phyloP scores from a whole-genome alignment of 2,888 invertebrate species.

The Mythimna pallens region DNA sequence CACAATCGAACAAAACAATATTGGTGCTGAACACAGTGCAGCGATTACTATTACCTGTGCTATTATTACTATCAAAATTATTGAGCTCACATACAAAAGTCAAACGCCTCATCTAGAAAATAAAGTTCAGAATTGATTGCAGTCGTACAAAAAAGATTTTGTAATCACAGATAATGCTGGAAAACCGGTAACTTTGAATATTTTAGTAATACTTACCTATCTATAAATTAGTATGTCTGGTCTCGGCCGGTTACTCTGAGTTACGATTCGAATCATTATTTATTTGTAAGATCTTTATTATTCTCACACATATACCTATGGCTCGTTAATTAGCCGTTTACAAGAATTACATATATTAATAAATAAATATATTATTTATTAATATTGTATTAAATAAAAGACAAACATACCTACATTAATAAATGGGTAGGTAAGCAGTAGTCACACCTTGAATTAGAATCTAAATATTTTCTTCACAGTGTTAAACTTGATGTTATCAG shows the following conservation, averaged over 20 bases:
- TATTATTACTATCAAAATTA: too few species aligned
- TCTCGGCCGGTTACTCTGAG: constrained; percentile 15
- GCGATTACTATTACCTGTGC: too few species aligned
- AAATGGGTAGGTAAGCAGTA: too few species aligned
- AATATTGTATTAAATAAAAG: too few species aligned
- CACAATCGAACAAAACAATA: too few species aligned
- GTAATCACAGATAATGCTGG: constrained; percentile 5
- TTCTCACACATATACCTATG: constrained; percentile 5
- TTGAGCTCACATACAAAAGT: neutral
- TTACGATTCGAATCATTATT: constrained; percentile 30
- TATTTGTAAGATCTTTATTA: constrained; percentile 28
- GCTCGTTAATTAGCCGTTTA: neutral
- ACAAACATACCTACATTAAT: too few species aligned
- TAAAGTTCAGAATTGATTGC: neutral
- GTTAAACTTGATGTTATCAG: constrained; percentile 7
- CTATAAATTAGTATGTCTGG: constrained; percentile 20
- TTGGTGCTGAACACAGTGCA: neutral
- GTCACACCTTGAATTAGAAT: neutral
- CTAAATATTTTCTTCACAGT: constrained; percentile 1
- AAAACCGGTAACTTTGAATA: constrained; percentile 36
- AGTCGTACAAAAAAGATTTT: constrained; percentile 9
- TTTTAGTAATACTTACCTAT: constrained; percentile 26
- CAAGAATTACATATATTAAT: neutral
- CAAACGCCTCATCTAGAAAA: accelerated
- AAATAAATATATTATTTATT: too few species aligned